Conservation (phyloP, 1,140 invertebrate genomes). For the Neodiprion virginianus region DNA sequence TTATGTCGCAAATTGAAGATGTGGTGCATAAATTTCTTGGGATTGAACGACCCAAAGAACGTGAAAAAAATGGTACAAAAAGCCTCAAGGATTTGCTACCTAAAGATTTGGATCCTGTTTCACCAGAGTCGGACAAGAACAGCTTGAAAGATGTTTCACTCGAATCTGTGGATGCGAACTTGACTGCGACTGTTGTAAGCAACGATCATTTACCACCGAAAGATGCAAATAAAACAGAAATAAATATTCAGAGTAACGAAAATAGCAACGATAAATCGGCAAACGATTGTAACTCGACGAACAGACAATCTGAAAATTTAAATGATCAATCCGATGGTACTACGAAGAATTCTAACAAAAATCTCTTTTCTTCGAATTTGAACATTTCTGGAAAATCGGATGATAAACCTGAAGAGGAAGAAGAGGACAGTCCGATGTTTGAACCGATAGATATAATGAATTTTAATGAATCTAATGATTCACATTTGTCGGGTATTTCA, state of each 20-base stretch:
- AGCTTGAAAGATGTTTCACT: constrained; percentile 54
- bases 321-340: constrained; percentile 27
- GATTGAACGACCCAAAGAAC: constrained; percentile 68
- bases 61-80: constrained; percentile 57
- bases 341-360: constrained; percentile 27
- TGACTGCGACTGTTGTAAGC: constrained; percentile 23
- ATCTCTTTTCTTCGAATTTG: constrained; percentile 43
- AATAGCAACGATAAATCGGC: background rate
- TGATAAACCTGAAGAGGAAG: constrained; percentile 66
- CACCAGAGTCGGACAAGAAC: constrained; percentile 75
- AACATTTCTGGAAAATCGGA: constrained; percentile 59
- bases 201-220: constrained; percentile 17
- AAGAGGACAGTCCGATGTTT: constrained; percentile 73
- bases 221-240: constrained; percentile 28
- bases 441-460: constrained; percentile 67
- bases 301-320: constrained; percentile 9
- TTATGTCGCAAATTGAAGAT: constrained; percentile 90
- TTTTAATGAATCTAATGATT: constrained; percentile 61
- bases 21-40: constrained; percentile 89
- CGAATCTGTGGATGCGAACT: constrained; percentile 42
- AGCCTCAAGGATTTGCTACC: constrained; percentile 70
- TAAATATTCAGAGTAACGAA: constrained; percentile 23
- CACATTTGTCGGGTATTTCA: constrained; percentile 67
- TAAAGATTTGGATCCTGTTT: constrained; percentile 79
- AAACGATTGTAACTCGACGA: background rate